Conservation (phyloP, 2,113 vertebrate species). For the Eubucco bourcierii region DNA sequence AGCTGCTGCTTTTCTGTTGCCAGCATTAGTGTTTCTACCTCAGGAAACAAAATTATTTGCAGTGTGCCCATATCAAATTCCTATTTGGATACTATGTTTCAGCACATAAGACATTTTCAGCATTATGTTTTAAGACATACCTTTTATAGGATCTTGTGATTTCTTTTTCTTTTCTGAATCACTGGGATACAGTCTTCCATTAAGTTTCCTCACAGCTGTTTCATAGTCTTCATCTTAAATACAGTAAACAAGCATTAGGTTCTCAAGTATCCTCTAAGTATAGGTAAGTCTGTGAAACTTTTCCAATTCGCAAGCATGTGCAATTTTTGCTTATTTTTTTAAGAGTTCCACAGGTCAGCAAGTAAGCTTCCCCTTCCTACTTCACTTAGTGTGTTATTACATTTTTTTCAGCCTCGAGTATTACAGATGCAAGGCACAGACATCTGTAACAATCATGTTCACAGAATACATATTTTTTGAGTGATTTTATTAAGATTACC, state of each 20-base stretch:
- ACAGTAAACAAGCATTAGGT: not conserved
- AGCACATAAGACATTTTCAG: not conserved
- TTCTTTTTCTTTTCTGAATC: constrained; percentile 49
- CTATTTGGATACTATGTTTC: not conserved
- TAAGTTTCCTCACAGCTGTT: constrained; percentile 88
- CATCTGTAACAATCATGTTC: not conserved
- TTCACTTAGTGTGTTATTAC: not conserved
- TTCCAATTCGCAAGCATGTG: not conserved
- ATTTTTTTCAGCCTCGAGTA: not conserved
- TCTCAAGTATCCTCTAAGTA: not conserved
- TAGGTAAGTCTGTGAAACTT: not conserved
- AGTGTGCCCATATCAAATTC: not conserved
- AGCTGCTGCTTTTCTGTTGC: not conserved
- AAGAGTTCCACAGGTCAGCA: not conserved
- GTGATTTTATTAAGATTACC: not conserved
- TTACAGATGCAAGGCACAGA: accelerated
- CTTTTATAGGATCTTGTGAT: constrained; percentile 44
- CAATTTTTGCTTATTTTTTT: not conserved
- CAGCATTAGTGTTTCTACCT: not conserved
- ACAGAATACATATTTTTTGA: not conserved
- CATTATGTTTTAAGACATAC: constrained; percentile 46
- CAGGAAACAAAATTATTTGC: not conserved
- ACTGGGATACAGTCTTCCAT: constrained; percentile 88
- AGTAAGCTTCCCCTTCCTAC: not conserved
- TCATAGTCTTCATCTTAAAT: constrained; percentile 93